Evolutionary conservation across 2,888 invertebrate genomes (phyloP).

Genomic region (Eupithecia vulgata): DNA sequence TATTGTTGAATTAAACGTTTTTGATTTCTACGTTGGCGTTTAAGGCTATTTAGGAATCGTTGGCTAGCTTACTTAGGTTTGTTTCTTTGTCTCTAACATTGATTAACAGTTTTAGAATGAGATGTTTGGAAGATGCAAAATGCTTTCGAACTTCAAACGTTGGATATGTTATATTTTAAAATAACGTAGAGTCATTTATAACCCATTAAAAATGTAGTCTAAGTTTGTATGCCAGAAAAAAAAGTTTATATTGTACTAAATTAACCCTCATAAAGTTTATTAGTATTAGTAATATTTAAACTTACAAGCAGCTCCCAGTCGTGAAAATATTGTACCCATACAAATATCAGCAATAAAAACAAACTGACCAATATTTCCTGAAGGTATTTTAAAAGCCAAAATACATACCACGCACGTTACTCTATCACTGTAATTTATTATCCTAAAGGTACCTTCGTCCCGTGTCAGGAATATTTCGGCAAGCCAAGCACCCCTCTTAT

Average conservation of each 20-base stretch:
- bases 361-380: background rate
- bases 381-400: background rate
- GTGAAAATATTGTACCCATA: background rate
- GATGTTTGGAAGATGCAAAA: background rate
- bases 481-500: conserved; percentile 47
- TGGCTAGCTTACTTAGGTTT: background rate
- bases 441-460: conserved; percentile 39
- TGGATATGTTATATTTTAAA: background rate
- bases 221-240: background rate
- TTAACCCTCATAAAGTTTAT: background rate
- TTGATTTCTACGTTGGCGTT: background rate
- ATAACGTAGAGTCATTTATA: background rate
- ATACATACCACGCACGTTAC: conserved; percentile 23
- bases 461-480: conserved; percentile 52
- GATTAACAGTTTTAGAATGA: background rate
- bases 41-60: background rate
- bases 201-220: background rate
- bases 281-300: background rate
- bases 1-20: background rate
- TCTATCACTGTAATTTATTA: conserved; percentile 41
- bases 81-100: background rate
- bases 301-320: background rate
- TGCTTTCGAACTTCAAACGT: background rate
- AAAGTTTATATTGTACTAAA: background rate
- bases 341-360: conserved; percentile 5